Conservation (phyloP, 1,140 invertebrate species). For the Oryzaephilus surinamensis region DNA sequence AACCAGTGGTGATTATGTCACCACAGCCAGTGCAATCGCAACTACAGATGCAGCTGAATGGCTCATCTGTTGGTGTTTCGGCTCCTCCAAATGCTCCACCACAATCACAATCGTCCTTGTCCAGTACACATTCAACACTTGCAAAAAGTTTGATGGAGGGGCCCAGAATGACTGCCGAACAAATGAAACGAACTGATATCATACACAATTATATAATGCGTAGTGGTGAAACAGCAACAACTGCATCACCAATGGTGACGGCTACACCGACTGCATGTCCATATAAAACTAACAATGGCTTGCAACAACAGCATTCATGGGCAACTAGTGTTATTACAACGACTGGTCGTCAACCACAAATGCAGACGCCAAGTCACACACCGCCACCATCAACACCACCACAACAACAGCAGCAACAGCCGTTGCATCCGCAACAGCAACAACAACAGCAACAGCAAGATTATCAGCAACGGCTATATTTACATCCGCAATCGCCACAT, state of each 20-base stretch:
- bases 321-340: slow-evolving; percentile 39
- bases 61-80: too few species aligned
- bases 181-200: slow-evolving; percentile 77
- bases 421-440: background rate
- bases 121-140: slow-evolving; percentile 74
- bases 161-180: slow-evolving; percentile 77
- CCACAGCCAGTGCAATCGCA: slow-evolving; percentile 22
- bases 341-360: slow-evolving; percentile 29
- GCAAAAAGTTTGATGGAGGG: slow-evolving; percentile 81
- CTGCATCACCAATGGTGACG: slow-evolving; percentile 25
- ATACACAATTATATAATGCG: slow-evolving; percentile 84
- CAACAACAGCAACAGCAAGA: background rate
- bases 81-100: slow-evolving; percentile 37
- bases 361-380: slow-evolving; percentile 22
- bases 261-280: slow-evolving; percentile 33
- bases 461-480: background rate
- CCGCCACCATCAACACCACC: slow-evolving; percentile 10
- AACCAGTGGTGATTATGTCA: slow-evolving; percentile 40
- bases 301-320: slow-evolving; percentile 30
- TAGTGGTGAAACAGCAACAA: slow-evolving; percentile 40
- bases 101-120: slow-evolving; percentile 23
- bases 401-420: too few species aligned
- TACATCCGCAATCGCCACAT: slow-evolving; percentile 39
- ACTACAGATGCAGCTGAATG: slow-evolving; percentile 32
- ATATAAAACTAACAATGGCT: slow-evolving; percentile 23